Conservation (phyloP, 2,888 invertebrate species). For the Leptinotarsa juncta region DNA sequence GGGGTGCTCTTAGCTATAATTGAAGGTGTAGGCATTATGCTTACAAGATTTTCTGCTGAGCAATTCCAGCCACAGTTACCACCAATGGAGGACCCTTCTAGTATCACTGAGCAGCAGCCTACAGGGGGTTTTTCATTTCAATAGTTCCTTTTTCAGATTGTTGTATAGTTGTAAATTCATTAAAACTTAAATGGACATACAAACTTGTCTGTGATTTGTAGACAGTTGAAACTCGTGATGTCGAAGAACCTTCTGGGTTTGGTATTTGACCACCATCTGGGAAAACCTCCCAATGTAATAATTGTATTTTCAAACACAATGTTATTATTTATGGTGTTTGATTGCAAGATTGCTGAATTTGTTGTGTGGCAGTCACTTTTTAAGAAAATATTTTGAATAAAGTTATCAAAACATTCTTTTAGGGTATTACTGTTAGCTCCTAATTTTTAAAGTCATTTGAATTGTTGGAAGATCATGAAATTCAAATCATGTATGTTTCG, state of each 20-base stretch:
- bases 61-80: conserved; percentile 89
- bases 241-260: background rate
- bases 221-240: background rate
- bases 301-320: no score
- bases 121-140: conserved; percentile 54
- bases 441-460: no score
- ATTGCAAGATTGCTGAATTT: no score
- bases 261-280: no score
- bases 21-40: conserved; percentile 96
- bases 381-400: no score
- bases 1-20: conserved; percentile 95
- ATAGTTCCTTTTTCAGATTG: conserved; percentile 42
- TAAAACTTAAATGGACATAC: conserved; percentile 34
- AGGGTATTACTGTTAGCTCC: no score
- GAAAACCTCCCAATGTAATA: no score
- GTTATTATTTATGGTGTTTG: no score
- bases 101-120: conserved; percentile 70
- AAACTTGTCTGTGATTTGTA: conserved; percentile 3
- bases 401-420: no score
- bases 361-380: no score
- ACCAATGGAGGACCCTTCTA: conserved; percentile 82
- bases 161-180: conserved; percentile 45
- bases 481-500: no score
- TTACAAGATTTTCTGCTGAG: conserved; percentile 91
- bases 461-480: no score